These are phyloP conservation scores for Chymomyza costata DNA, from an alignment of 1,140 invertebrate genomes.

Conservation along the genomic window DNA sequence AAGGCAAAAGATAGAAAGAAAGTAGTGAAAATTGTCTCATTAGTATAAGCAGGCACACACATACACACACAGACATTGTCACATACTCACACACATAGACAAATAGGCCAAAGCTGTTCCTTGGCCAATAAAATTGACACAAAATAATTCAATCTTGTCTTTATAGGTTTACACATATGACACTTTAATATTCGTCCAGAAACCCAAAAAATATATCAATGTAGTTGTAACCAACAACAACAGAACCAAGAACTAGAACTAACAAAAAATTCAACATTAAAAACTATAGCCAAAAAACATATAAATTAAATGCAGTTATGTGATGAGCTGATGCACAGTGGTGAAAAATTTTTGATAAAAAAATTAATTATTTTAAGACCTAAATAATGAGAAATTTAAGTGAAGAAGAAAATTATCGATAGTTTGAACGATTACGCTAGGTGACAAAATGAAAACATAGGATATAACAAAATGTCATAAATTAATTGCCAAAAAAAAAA, in stretches of 20 bases:
- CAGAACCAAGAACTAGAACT: slow-evolving; percentile 9
- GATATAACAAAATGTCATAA: too few relatives aligned
- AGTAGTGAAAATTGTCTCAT: slow-evolving; percentile 62
- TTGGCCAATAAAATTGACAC: slow-evolving; percentile 33
- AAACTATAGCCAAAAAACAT: slow-evolving; percentile 5
- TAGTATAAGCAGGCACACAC: slow-evolving; percentile 36
- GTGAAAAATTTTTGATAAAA: too few relatives aligned
- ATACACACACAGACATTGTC: slow-evolving; percentile 1
- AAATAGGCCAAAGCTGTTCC: slow-evolving; percentile 25
- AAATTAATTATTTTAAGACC: too few relatives aligned
- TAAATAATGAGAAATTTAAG: too few relatives aligned
- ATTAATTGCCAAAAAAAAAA: too few relatives aligned
- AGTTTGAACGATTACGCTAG: too few relatives aligned
- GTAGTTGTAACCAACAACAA: slow-evolving; percentile 15
- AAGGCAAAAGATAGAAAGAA: slow-evolving; percentile 5
- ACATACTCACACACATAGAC: slow-evolving; percentile 1
- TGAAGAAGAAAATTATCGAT: too few relatives aligned
- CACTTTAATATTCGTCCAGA: slow-evolving; percentile 12
- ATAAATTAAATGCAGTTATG: slow-evolving; percentile 2
- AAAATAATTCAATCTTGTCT: slow-evolving; percentile 7
- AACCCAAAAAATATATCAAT: slow-evolving; percentile 8
- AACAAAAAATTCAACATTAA: slow-evolving; percentile 6
- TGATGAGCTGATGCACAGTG: slow-evolving; percentile 9
- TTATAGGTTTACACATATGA: not conserved
- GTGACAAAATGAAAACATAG: too few relatives aligned